phyloP scores from a whole-genome alignment of 2,888 invertebrate species.

The Apamea monoglypha region DNA sequence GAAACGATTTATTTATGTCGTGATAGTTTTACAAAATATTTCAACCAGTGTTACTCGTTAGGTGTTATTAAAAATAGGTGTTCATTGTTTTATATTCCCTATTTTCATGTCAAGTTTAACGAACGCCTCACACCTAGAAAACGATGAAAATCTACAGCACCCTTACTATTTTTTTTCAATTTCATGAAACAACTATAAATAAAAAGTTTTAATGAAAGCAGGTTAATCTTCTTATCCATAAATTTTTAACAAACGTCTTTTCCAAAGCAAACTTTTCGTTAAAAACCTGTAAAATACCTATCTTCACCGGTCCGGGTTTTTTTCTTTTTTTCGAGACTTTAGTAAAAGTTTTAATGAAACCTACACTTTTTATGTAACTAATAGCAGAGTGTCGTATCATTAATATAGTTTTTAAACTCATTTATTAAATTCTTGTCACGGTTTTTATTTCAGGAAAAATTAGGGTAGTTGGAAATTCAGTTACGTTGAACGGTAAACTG shows the following conservation, averaged over 20 bases:
- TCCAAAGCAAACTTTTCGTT: constrained; percentile 6
- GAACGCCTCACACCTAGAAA: neutral
- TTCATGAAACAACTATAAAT: no score
- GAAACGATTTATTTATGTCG: neutral
- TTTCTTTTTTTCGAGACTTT: constrained; percentile 30
- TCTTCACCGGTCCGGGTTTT: constrained; percentile 34
- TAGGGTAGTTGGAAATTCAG: neutral
- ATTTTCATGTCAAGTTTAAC: neutral
- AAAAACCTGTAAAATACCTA: neutral
- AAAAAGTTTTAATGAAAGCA: neutral
- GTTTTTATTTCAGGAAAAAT: neutral
- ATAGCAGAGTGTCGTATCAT: constrained; percentile 36
- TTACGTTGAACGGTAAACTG: constrained; percentile 4
- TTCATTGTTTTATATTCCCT: neutral
- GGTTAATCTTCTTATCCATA: neutral
- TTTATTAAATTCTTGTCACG: neutral
- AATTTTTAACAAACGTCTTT: constrained; percentile 27
- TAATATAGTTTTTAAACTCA: constrained; percentile 36
- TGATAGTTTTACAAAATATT: neutral
- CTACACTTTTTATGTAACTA: constrained; percentile 43
- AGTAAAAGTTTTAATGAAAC: constrained; percentile 64
- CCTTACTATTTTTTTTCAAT: neutral
- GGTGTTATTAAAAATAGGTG: neutral
- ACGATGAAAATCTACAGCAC: neutral
- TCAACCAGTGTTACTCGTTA: neutral